A percentile compares a stretch with the other conserved stretches of the same genome.
Evolutionary conservation across 2,888 invertebrate genomes (phyloP).

Genomic region (Tenthredo scrophulariae): DNA sequence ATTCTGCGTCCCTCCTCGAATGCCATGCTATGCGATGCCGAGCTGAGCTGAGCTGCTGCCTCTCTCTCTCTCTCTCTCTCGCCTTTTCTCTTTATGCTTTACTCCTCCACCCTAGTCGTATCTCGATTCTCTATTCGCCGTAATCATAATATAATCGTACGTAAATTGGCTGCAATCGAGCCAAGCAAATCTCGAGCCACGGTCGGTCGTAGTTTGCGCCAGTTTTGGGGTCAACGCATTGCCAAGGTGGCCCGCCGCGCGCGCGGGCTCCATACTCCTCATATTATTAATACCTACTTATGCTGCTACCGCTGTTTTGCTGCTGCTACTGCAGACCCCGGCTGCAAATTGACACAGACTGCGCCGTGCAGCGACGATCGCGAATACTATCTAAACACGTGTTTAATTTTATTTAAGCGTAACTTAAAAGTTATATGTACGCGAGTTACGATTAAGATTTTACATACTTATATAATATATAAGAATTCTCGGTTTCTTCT

Average conservation of each 20-base stretch:
- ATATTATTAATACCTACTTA: conserved; percentile 6
- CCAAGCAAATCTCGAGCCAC: conserved; percentile 34
- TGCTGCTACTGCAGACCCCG: not conserved
- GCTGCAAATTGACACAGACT: not conserved
- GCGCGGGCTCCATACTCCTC: not conserved
- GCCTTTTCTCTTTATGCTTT: conserved; percentile 1
- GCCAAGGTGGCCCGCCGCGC: conserved; percentile 71
- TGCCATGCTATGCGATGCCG: not conserved
- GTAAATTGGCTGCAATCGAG: conserved; percentile 57
- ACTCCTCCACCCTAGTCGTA: not conserved
- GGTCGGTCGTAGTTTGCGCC: conserved; percentile 52
- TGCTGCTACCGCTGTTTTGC: not conserved
- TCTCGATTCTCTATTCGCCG: conserved; percentile 20
- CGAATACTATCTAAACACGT: not conserved
- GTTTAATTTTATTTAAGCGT: not conserved
- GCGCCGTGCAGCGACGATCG: not conserved
- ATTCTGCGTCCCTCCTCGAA: conserved; percentile 1
- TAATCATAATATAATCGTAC: conserved; percentile 54
- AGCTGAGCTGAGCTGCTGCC: not conserved
- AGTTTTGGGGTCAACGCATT: conserved; percentile 76
- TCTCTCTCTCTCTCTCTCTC: not conserved
- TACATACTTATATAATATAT: not conserved
- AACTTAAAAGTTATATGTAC: not conserved
- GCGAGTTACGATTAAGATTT: not conserved
- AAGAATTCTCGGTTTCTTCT: not conserved